Base-by-base conservation (phyloP, 2,888 invertebrate genomes). In the Ptychoptera contaminata region DNA sequence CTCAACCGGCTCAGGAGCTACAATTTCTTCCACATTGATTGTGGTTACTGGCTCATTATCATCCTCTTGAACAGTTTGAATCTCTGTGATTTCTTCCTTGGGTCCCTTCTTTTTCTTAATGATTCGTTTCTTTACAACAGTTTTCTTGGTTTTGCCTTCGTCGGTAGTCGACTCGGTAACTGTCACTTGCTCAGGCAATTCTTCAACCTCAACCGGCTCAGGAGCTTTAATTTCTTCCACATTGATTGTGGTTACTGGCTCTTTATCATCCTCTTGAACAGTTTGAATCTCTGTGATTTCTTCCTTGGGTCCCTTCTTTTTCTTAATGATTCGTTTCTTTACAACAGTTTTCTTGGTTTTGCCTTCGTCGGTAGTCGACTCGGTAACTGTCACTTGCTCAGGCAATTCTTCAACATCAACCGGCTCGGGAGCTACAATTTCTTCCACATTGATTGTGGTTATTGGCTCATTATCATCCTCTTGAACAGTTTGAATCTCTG, bases 71-170 rank as follows among this genome's bases (percentile, higher is more conserved):
- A 51, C 51, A 15, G 48, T 58, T 46, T 54, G 53, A 42, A 56
- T 54, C 47, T 57, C 56, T 16, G 62, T 65, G n/a, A 61, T 53
- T 51, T 67, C 60, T 35, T 60, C 53, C 54, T 59, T 60, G 40
- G 51, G 47, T 41, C 59, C 67, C 50, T 51, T 60, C 4, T 54
- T 55, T 54, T 59, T 62, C 48, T 55, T 61, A 42, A 61, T 57
- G 8, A 55, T 55, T 15, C 60, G 54, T 34, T 56, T 60, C 36
- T 58, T 59, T 10, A 55, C 52, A 8, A 54, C 52, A 39, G 37
- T 50, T 45, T 36, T 60, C 48, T 30, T 50, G 8, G 58, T 52
- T 40, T 60, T 63, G 1, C 52, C 52, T 32, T 49, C 50, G 44
- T 47, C 37, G 1, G 45, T 41, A 2, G 46, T 39, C 0, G 48